Conservation (phyloP, 2,888 invertebrate species). For the Callyntrura guangdongensis region DNA sequence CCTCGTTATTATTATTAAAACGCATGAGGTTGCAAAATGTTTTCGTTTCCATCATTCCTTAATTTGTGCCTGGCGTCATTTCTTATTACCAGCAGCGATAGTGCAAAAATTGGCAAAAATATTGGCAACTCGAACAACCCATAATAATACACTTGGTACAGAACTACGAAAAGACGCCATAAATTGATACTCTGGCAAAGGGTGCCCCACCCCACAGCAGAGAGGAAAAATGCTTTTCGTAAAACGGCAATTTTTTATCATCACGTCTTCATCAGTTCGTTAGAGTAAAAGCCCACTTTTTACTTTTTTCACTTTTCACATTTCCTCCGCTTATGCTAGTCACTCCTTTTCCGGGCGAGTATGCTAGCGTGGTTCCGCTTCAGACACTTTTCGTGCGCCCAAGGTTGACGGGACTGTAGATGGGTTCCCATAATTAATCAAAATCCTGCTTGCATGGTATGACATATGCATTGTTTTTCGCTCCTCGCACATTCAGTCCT, state of each 20-base stretch:
- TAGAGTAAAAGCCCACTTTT: too few relatives aligned
- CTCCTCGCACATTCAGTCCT: slow-evolving; percentile 1
- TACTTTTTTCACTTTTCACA: neutral
- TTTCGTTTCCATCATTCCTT: neutral
- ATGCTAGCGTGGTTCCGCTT: too few relatives aligned
- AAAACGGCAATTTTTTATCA: too few relatives aligned
- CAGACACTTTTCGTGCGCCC: neutral
- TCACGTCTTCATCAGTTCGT: too few relatives aligned
- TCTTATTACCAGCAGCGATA: neutral
- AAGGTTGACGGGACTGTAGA: neutral
- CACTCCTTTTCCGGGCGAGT: neutral
- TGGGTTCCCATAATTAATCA: slow-evolving; percentile 64
- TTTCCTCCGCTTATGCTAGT: neutral
- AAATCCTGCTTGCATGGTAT: slow-evolving; percentile 43
- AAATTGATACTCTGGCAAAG: too few relatives aligned
- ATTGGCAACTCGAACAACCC: neutral
- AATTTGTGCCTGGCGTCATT: slow-evolving; percentile 14
- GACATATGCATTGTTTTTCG: neutral
- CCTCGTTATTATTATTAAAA: neutral
- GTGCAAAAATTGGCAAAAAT: slow-evolving; percentile 13
- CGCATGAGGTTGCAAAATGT: slow-evolving; percentile 23
- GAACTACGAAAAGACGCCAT: neutral
- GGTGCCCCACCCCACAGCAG: too few relatives aligned
- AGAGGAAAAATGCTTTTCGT: too few relatives aligned
- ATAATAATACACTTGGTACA: neutral